Conservation (phyloP, 2,797 vertebrate species). For the Astyanax mexicanus region DNA sequence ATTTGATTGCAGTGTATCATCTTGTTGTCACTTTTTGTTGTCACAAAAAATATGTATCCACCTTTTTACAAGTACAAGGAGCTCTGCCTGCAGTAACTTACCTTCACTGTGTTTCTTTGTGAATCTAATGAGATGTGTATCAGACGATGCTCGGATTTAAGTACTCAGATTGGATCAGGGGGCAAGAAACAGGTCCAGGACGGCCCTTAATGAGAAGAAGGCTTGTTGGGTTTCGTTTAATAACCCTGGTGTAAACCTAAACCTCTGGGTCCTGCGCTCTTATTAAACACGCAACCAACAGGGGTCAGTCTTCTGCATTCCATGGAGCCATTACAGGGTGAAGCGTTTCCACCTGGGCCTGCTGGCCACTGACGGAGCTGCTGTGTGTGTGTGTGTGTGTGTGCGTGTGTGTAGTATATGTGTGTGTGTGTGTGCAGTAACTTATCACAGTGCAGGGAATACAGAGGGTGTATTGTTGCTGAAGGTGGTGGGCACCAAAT, state of each 20-base stretch:
- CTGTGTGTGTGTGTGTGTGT: conserved; percentile 32
- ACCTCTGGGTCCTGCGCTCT: conserved; percentile 60
- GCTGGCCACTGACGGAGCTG: conserved; percentile 45
- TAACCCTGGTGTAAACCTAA: conserved; percentile 63
- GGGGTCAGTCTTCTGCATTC: conserved; percentile 62
- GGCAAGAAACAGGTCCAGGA: no score
- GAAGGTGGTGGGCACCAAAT: conserved; percentile 59
- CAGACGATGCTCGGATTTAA: no score
- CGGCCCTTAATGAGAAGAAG: conserved; percentile 50
- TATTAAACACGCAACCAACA: conserved; percentile 67
- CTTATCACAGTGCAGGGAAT: conserved; percentile 42
- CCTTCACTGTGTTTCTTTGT: no score
- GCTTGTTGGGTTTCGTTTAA: conserved; percentile 73
- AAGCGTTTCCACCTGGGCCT: conserved; percentile 62
- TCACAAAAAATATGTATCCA: no score
- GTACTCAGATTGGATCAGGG: no score
- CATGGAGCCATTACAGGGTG: conserved; percentile 58
- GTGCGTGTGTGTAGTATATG: conserved; percentile 12
- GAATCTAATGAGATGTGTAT: no score
- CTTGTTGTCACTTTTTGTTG: no score
- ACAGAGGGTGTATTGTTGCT: conserved; percentile 59
- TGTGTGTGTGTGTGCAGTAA: conserved; percentile 27
- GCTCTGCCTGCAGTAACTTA: no score
- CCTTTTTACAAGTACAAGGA: no score
- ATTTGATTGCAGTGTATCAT: no score